These are phyloP conservation scores for Pelobates cultripes DNA, from an alignment of 2,797 vertebrate genomes.

Conservation along the genomic window DNA sequence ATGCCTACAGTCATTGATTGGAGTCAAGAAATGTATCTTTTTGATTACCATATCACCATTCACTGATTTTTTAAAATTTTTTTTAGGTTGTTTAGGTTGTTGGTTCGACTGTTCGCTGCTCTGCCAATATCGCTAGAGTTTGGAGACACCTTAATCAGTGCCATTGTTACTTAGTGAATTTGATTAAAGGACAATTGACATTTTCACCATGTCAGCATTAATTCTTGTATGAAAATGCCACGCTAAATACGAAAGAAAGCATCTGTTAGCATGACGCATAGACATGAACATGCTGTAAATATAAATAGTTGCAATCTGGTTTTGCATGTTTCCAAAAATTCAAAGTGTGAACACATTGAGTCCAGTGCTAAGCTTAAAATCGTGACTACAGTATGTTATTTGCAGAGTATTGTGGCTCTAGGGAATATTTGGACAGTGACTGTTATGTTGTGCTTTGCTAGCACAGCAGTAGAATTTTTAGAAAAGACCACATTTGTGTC, in stretches of 20 bases:
- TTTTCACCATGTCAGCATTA: background rate
- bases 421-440: background rate
- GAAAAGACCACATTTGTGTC: background rate
- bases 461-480: background rate
- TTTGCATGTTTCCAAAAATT: constrained; percentile 14
- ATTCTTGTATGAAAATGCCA: background rate
- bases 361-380: background rate
- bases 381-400: constrained; percentile 10
- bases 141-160: too few species aligned
- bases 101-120: too few species aligned
- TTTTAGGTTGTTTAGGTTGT: too few species aligned
- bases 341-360: background rate
- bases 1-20: too few species aligned
- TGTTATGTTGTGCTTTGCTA: background rate
- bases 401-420: background rate
- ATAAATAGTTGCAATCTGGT: constrained; percentile 19
- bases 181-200: background rate
- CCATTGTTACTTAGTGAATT: too few species aligned
- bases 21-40: too few species aligned
- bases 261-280: background rate
- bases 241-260: background rate
- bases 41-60: too few species aligned
- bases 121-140: too few species aligned
- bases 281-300: constrained; percentile 14
- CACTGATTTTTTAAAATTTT: too few species aligned